A percentile compares a stretch with the other conserved stretches of the same genome.
phyloP scores from a whole-genome alignment of 2,888 invertebrate species.

The Cryptocephalus moraei region DNA sequence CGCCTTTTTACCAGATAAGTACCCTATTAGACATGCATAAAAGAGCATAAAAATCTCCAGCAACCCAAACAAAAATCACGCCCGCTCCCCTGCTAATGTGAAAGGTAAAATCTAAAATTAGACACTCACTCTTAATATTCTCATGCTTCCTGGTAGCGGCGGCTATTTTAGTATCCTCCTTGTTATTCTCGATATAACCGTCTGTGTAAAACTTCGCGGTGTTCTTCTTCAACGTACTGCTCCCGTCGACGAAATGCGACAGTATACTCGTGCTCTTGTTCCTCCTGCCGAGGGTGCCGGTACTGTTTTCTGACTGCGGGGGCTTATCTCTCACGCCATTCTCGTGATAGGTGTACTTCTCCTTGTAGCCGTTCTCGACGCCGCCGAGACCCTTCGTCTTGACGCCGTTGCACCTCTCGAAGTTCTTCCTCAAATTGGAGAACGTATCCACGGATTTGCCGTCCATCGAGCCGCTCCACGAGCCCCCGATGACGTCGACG shows the following conservation, averaged over 20 bases:
- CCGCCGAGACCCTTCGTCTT: slow-evolving; percentile 18
- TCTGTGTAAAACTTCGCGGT: slow-evolving; percentile 20
- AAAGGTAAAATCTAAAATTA: neutral
- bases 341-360: too few relatives aligned
- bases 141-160: slow-evolving; percentile 12
- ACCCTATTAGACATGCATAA: too few relatives aligned
- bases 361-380: too few relatives aligned
- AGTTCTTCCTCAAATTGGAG: slow-evolving; percentile 22
- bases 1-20: too few relatives aligned
- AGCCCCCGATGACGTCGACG: slow-evolving; percentile 31
- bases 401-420: slow-evolving; percentile 24
- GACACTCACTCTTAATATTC: slow-evolving; percentile 19
- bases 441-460: slow-evolving; percentile 21
- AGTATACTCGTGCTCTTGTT: slow-evolving; percentile 51
- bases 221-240: slow-evolving; percentile 14
- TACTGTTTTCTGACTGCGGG: neutral
- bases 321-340: too few relatives aligned
- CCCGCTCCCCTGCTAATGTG: too few relatives aligned
- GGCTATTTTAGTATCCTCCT: slow-evolving; percentile 8
- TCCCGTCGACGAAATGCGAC: slow-evolving; percentile 39
- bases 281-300: slow-evolving; percentile 27
- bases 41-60: too few relatives aligned
- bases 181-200: slow-evolving; percentile 9
- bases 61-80: too few relatives aligned
- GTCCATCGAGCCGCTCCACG: slow-evolving; percentile 27